Evolutionary conservation across 2,888 invertebrate species (phyloP).

Genomic region (Sminthurides aquaticus): DNA sequence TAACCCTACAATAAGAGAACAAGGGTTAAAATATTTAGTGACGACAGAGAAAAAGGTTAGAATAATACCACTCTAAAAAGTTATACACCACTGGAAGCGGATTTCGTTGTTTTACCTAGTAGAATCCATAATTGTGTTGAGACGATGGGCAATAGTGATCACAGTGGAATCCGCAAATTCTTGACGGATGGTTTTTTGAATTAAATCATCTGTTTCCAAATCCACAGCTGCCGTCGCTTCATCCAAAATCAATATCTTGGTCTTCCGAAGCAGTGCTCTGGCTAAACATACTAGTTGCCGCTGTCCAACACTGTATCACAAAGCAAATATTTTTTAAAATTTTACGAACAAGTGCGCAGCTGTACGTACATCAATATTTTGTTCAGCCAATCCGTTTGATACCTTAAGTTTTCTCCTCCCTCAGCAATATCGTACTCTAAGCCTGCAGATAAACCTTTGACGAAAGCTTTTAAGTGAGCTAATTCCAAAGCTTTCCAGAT

Average conservation of each 20-base stretch:
- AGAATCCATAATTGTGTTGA: slow-evolving; percentile 87
- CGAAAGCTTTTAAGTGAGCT: slow-evolving; percentile 50
- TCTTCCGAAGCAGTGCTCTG: slow-evolving; percentile 35
- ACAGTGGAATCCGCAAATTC: slow-evolving; percentile 83
- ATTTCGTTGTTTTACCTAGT: slow-evolving; percentile 60
- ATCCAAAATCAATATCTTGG: slow-evolving; percentile 31
- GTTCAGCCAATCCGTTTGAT: too few species aligned
- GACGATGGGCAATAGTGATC: slow-evolving; percentile 83
- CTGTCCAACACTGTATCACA: slow-evolving; percentile 33
- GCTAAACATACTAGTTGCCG: slow-evolving; percentile 38
- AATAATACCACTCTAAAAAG: too few species aligned
- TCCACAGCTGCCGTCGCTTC: slow-evolving; percentile 80
- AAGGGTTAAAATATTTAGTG: too few species aligned
- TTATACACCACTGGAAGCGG: too few species aligned
- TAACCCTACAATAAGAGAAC: slow-evolving; percentile 45
- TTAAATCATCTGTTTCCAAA: slow-evolving; percentile 81
- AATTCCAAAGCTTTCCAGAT: slow-evolving; percentile 54
- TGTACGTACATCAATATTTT: too few species aligned
- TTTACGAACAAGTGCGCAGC: too few species aligned
- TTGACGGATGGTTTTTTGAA: slow-evolving; percentile 67
- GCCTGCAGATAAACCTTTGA: slow-evolving; percentile 44
- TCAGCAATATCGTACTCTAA: slow-evolving; percentile 47
- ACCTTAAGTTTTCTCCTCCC: slow-evolving; percentile 46
- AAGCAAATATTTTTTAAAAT: neutral
- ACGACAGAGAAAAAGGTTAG: too few species aligned